phyloP scores from a whole-genome alignment of 1,140 invertebrate species.

The Pseudomyrmex gracilis region DNA sequence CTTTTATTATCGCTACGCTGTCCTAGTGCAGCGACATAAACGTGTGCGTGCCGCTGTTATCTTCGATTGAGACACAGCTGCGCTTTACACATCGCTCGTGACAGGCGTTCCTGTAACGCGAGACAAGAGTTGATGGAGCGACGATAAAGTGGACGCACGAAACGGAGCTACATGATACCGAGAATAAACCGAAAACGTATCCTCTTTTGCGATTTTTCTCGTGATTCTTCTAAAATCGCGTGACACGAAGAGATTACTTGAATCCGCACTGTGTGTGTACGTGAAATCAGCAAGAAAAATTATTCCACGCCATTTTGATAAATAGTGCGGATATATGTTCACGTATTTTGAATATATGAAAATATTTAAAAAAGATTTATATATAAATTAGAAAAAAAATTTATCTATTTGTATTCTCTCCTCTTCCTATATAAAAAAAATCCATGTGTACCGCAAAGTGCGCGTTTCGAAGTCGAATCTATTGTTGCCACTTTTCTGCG shows the following conservation, averaged over 20 bases:
- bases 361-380: neutral
- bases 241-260: constrained; percentile 5
- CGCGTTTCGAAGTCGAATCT: no score
- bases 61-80: constrained; percentile 39
- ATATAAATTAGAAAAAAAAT: neutral
- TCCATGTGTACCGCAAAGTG: no score
- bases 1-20: constrained; percentile 41
- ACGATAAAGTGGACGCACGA: constrained; percentile 50
- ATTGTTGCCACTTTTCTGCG: no score
- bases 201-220: constrained; percentile 18
- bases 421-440: no score
- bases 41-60: constrained; percentile 28
- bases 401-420: no score
- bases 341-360: neutral
- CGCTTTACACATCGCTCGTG: constrained; percentile 32
- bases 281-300: neutral
- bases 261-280: neutral
- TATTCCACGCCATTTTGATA: neutral
- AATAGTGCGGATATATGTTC: neutral
- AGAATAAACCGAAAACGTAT: constrained; percentile 19
- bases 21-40: neutral
- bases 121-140: constrained; percentile 36
- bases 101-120: constrained; percentile 44
- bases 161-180: constrained; percentile 22
- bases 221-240: constrained; percentile 24